Evolutionary conservation across 2,888 invertebrate species (phyloP).

Genomic region (Boloria selene): DNA sequence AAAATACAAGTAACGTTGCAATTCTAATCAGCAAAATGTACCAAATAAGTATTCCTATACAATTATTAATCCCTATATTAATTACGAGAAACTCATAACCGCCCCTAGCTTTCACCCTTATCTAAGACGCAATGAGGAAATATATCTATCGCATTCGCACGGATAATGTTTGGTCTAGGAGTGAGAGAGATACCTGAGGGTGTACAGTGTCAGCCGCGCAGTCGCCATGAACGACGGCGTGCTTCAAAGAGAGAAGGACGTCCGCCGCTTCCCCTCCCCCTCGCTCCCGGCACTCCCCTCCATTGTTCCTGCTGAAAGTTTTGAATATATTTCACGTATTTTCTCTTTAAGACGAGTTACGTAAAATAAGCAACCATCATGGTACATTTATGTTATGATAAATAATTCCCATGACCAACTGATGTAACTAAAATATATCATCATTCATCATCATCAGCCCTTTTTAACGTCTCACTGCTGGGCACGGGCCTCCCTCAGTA

Average conservation of each 20-base stretch:
- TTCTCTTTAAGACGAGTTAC: no score
- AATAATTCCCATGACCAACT: no score
- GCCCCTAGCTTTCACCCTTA: conserved; percentile 31
- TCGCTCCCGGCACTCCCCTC: conserved; percentile 81
- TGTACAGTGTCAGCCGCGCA: conserved; percentile 77
- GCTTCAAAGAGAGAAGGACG: conserved; percentile 92
- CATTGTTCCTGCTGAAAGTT: conserved; percentile 63
- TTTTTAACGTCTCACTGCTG: no score
- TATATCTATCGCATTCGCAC: conserved; percentile 36
- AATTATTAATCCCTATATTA: conserved; percentile 39
- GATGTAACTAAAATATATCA: no score
- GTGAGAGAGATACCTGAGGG: conserved; percentile 75
- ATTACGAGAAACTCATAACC: conserved; percentile 37
- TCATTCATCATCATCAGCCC: no score
- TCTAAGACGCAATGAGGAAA: conserved; percentile 27
- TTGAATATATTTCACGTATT: neutral
- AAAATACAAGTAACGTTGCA: conserved; percentile 8
- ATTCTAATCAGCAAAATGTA: conserved; percentile 22
- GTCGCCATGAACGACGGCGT: conserved; percentile 92
- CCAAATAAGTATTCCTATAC: conserved; percentile 35
- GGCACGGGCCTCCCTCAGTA: no score
- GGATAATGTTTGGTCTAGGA: conserved; percentile 28
- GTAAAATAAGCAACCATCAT: no score
- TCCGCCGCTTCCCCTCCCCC: conserved; percentile 90
- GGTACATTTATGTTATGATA: no score